phyloP scores from a whole-genome alignment of 2,888 invertebrate genomes.

The Andrena haemorrhoa region DNA sequence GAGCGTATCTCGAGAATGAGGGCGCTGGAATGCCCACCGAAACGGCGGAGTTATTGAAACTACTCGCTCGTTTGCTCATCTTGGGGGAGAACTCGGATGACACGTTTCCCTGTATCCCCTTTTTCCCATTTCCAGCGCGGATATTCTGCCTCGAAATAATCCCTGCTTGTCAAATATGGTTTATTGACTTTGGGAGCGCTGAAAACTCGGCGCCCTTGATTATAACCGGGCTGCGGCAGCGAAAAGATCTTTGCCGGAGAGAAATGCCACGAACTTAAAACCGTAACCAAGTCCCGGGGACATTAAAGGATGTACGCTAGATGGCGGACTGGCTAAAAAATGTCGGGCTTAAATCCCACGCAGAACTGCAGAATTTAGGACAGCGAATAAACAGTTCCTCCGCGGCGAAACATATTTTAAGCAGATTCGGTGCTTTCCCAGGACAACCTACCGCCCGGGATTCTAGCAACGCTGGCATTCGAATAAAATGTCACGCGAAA shows the following conservation, averaged over 20 bases:
- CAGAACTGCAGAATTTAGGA: conserved; percentile 31
- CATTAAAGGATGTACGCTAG: not conserved
- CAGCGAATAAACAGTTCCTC: conserved; percentile 38
- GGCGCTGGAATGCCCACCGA: conserved; percentile 29
- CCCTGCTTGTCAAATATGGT: not conserved
- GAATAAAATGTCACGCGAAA: conserved; percentile 29
- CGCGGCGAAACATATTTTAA: conserved; percentile 25
- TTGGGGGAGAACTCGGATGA: conserved; percentile 22
- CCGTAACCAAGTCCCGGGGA: not conserved
- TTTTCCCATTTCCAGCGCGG: not conserved
- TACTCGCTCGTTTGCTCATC: not conserved
- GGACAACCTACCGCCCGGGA: not conserved
- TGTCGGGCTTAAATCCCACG: conserved; percentile 8
- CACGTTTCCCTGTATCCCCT: not conserved
- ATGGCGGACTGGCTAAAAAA: conserved; percentile 9
- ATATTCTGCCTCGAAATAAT: not conserved
- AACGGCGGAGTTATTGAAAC: conserved; percentile 36
- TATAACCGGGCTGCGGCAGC: not conserved
- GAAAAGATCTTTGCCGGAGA: no score
- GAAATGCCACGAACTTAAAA: not conserved
- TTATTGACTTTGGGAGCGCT: not conserved
- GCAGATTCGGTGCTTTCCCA: conserved; percentile 19
- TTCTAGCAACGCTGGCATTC: not conserved
- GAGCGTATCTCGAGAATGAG: conserved; percentile 51
- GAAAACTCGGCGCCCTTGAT: not conserved